Conservation (phyloP, 2,113 vertebrate genomes). For the Paratilapia polleni region DNA sequence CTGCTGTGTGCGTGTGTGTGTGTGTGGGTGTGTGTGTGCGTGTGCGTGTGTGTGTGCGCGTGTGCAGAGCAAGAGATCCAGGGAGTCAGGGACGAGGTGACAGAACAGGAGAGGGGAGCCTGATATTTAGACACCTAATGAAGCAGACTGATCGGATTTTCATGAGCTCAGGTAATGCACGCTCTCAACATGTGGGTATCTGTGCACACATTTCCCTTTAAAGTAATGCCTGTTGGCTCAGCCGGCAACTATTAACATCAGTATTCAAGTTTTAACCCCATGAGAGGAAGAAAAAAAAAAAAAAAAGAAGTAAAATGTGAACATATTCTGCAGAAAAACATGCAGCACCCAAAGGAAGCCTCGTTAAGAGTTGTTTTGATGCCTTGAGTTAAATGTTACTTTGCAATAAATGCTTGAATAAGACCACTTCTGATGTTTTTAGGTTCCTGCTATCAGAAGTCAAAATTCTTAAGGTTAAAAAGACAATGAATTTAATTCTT, state of each 20-base stretch:
- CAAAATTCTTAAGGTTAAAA: background rate
- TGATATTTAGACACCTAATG: slow-evolving; percentile 64
- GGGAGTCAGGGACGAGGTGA: background rate
- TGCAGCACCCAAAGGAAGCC: no score
- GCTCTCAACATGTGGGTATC: fast-evolving
- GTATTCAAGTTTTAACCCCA: no score
- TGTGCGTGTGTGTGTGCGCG: background rate
- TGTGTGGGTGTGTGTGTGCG: no score
- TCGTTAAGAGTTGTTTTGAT: no score
- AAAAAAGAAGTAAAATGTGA: no score
- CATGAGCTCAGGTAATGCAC: slow-evolving; percentile 19
- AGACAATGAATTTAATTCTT: fast-evolving
- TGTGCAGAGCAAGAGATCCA: background rate
- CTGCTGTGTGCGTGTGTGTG: background rate
- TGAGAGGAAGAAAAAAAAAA: no score
- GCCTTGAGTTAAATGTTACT: no score
- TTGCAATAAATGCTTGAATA: no score
- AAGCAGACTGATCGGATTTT: slow-evolving; percentile 39
- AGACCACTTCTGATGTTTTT: no score
- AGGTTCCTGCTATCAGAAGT: background rate
- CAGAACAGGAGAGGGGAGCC: slow-evolving; percentile 8
- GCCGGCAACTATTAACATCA: background rate
- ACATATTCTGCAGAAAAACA: no score
- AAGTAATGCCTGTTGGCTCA: background rate
- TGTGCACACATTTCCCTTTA: background rate